Base-by-base conservation (phyloP, 1,140 invertebrate genomes). In the Cylas formicarius region DNA sequence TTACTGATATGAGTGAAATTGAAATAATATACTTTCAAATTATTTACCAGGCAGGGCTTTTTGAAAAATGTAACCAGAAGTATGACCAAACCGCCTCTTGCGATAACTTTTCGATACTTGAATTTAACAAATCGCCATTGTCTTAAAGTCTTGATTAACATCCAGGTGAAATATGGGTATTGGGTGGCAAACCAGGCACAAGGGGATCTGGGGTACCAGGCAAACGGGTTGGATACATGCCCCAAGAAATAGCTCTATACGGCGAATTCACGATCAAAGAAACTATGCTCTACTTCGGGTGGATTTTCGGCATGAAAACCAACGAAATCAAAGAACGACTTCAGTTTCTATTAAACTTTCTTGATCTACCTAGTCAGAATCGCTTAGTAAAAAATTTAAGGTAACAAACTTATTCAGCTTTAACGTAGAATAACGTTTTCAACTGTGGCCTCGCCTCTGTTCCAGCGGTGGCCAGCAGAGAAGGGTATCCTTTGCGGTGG, bases 231-330 rank as follows among this genome's bases (percentile, higher is more conserved):
- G 82, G 83, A 6, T 86, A 86, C 63, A 85, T 85, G 82, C 82
- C 82, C 0, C 82, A 94, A 67, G 93, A 97, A 68, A 88, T 94
- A 16, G 92, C 92, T 0, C 70, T 97, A 0, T 97, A 93, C 65
- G 86, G 87, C 1, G 90, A 96, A 67, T 94, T 97, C 67, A 88
- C 90, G 0, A 97, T 96, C 48, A 77, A 80, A 44, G 94, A 97
- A 64, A 97, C 91, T 0, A 84, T 97, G 78, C 81, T 87, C 72
- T 97, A 95, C 63, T 97, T 97, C 67, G 93, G 93, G n/a, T 87
- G 89, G 76, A 85, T 97, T 53, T 90, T 92, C 61, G 86, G 89
- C 39, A 93, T 97, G 89, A 72, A 77, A 53, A 81, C 81, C 3
- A 65, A 72, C 18, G 81, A 88, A 63, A 89, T 95, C 42, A 70